Base-by-base conservation (phyloP, 2,888 invertebrate species). In the Eumacrocentrus americanus region DNA sequence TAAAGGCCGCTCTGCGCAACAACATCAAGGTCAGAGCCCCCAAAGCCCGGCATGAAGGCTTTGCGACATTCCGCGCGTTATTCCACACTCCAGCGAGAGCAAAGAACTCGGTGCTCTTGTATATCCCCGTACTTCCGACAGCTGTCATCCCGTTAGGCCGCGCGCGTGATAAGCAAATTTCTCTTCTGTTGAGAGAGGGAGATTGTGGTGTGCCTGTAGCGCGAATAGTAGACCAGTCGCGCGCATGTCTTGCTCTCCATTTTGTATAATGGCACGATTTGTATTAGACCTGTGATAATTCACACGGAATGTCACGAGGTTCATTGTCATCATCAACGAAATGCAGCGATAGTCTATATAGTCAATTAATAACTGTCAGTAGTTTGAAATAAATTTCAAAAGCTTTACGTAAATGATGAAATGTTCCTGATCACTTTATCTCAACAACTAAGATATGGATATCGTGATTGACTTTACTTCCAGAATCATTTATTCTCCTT, bases 141-240 rank as follows among this genome's bases (percentile, higher is more conserved):
- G 72, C 71, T 71, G 70, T 71, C 70, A 65, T 70, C 66, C 73
- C 70, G 71, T 72, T 73, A 74, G 64, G 63, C 66, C 58, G 64
- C 63, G n/a, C n/a, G 61, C 64, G 66, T 67, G 67, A 64, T 67
- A 67, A 67, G 66, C 66, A 66, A 66, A 67, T 66, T 66, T 67
- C 65, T 66, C 61, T 64, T 61, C 62, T 62, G 67, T 66, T 64
- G 6, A 3, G 16, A 4, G 35, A 47, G 52, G 46, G 59, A 59
- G 46, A 60, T 58, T 59, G 53, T 42, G 46, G 42, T 57, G 44
- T n/a, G n/a, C n/a, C n/a, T n/a, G n/a, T n/a, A n/a, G n/a, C n/a
- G n/a, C n/a, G n/a, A n/a, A n/a, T n/a, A n/a, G n/a, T n/a, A 58
- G 58, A 58, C 16, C 11, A 9, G 55, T 58, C 52, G 44, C 58